Conservation (phyloP, 2,797 vertebrate species). For the Cyclura pinguis region DNA sequence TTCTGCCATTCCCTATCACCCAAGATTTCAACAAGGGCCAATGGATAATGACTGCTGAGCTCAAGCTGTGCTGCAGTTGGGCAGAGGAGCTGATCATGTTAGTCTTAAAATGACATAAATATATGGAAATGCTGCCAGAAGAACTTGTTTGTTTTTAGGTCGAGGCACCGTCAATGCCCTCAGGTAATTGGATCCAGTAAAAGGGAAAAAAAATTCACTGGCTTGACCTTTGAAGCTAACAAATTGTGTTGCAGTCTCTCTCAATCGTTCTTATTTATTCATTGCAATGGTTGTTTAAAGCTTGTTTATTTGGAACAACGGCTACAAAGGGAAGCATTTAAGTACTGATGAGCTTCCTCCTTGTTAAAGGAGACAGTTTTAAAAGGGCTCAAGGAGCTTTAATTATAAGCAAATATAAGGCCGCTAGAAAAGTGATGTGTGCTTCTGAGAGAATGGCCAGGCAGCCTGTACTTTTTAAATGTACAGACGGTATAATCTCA, state of each 20-base stretch:
- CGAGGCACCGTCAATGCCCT: slow-evolving; percentile 31
- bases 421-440: slow-evolving; percentile 12
- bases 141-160: slow-evolving; percentile 62
- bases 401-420: slow-evolving; percentile 11
- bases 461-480: slow-evolving; percentile 15
- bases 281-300: slow-evolving; percentile 37
- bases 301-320: slow-evolving; percentile 32
- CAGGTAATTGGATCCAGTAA: slow-evolving; percentile 60
- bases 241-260: slow-evolving; percentile 50
- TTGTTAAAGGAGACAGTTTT: slow-evolving; percentile 23
- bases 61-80: slow-evolving; percentile 8
- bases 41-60: slow-evolving; percentile 44
- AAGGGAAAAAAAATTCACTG: slow-evolving; percentile 26
- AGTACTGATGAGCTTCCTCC: slow-evolving; percentile 20
- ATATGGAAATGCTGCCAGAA: slow-evolving; percentile 44
- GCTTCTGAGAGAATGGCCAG: slow-evolving; percentile 10
- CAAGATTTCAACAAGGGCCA: slow-evolving; percentile 45
- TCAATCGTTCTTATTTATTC: slow-evolving; percentile 46
- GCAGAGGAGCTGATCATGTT: slow-evolving; percentile 38
- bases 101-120: slow-evolving; percentile 58
- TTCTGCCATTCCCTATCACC: slow-evolving; percentile 39
- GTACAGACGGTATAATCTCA: background rate
- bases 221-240: slow-evolving; percentile 68
- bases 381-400: slow-evolving; percentile 15
- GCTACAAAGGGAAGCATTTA: slow-evolving; percentile 17